Percentiles rank a stretch among this genome's conserved stretches.
Conservation (phyloP, 2,888 invertebrate genomes). For the Podabrus alpinus region DNA sequence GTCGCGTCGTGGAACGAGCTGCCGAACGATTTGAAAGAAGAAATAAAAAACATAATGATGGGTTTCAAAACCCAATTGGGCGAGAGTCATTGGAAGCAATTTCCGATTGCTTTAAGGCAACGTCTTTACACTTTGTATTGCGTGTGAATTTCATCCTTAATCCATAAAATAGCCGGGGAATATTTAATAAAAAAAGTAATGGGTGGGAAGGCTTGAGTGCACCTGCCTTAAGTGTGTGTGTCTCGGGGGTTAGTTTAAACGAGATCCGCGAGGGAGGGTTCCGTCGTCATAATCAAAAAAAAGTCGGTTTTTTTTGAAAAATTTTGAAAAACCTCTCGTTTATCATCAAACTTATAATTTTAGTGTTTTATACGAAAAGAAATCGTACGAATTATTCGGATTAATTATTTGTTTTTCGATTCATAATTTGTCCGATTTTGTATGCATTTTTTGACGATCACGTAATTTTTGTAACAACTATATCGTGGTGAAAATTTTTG, state of each 20-base stretch:
- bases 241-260: slow-evolving; percentile 33
- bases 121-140: slow-evolving; percentile 82
- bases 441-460: not conserved
- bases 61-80: slow-evolving; percentile 96
- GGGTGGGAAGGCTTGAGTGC: slow-evolving; percentile 53
- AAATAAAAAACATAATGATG: slow-evolving; percentile 89
- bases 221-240: slow-evolving; percentile 48
- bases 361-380: not conserved
- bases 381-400: not conserved
- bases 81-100: slow-evolving; percentile 97
- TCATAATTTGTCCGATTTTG: not conserved
- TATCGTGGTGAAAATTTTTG: not conserved
- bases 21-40: slow-evolving; percentile 92
- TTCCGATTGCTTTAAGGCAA: slow-evolving; percentile 90
- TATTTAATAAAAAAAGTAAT: slow-evolving; percentile 12
- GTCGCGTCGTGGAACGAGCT: slow-evolving; percentile 90
- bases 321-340: slow-evolving; percentile 14
- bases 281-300: slow-evolving; percentile 29
- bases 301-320: slow-evolving; percentile 35
- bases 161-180: slow-evolving; percentile 3
- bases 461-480: not conserved
- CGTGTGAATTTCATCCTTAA: slow-evolving; percentile 42
- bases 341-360: not conserved
- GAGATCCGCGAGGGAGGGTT: slow-evolving; percentile 47
- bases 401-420: not conserved